phyloP scores from a whole-genome alignment of 92 coral and sea anemone species.

The Paragorgia papillata region DNA sequence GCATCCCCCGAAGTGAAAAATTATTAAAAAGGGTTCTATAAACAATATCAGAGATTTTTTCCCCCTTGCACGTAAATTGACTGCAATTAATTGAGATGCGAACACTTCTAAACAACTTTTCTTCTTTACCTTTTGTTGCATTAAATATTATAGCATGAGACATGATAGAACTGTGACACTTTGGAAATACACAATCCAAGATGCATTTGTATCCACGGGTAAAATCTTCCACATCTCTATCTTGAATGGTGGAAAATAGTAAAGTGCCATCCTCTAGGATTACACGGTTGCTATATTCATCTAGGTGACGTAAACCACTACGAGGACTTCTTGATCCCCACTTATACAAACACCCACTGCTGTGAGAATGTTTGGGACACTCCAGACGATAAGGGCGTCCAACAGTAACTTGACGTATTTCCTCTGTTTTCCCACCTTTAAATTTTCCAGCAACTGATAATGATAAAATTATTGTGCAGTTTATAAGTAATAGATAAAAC shows the following conservation, averaged over 20 bases:
- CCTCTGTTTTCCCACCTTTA: neutral
- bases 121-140: conserved; percentile 10
- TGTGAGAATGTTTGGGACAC: conserved; percentile 34
- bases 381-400: conserved; percentile 22
- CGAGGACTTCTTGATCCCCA: conserved; percentile 9
- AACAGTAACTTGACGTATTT: conserved; percentile 9
- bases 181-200: conserved; percentile 16
- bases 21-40: too few relatives aligned
- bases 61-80: too few relatives aligned
- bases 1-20: too few relatives aligned
- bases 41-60: too few relatives aligned
- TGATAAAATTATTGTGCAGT: neutral
- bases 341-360: conserved; percentile 32
- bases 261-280: conserved; percentile 22
- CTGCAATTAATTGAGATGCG: too few relatives aligned
- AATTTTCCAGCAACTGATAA: conserved; percentile 19
- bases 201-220: conserved; percentile 13
- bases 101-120: too few relatives aligned
- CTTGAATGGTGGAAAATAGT: conserved; percentile 16
- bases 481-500: too few relatives aligned
- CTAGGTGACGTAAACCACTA: conserved; percentile 16
- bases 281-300: conserved; percentile 20
- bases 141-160: conserved; percentile 10
- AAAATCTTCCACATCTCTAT: conserved; percentile 16
- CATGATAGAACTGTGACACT: neutral